Evolutionary conservation across 2,888 invertebrate species (phyloP), one percentile per base, ranked within the genome.

Genomic region (Cheilosia urbana): DNA sequence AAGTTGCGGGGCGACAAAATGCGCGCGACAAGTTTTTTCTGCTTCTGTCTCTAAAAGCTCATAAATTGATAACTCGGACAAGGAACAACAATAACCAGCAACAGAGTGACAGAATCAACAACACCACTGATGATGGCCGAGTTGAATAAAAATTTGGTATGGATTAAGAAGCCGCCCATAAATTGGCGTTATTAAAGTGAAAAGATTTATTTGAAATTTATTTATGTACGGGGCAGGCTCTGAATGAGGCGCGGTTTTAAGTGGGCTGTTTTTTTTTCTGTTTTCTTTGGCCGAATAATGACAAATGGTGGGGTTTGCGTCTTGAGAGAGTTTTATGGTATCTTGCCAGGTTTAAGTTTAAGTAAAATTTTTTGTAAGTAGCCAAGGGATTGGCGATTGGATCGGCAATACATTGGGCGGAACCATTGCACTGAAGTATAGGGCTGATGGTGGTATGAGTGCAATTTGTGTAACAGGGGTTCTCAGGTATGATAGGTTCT

Each of bases 81-180:
- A 37, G 21, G 55, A 15, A n/a, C 55, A 34, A 62, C 72, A 45
- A 30, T 27, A 27, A 30, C 57, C 49, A 68, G 37, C 42, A 45
- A 19, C 55, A 19, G 30, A 40, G 27, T 37, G 47, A 51, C 69
- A 69, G 62, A 57, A 66, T 42, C 76, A 60, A 76, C 58, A 76
- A 69, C 51, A 6, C 42, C 42, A 27, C 53, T 34, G 27, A 30
- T 63, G 69, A 55, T 37, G 60, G 62, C 4, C 2, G 69, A 42
- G 60, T 45, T 77, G 62, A 71, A 79, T 72, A 51, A 57, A 58
- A 72, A 60, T 65, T 58, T 58, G 72, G 69, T 63, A 58, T 65
- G 79, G 84, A 80, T 79, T 84, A 84, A 80, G 65, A 69, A 80
- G 45, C 75, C 37, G 37, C 37, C 37, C 80, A 84, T 84, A 80